phyloP scores from a whole-genome alignment of 2,113 vertebrate genomes.

The Bos javanicus region DNA sequence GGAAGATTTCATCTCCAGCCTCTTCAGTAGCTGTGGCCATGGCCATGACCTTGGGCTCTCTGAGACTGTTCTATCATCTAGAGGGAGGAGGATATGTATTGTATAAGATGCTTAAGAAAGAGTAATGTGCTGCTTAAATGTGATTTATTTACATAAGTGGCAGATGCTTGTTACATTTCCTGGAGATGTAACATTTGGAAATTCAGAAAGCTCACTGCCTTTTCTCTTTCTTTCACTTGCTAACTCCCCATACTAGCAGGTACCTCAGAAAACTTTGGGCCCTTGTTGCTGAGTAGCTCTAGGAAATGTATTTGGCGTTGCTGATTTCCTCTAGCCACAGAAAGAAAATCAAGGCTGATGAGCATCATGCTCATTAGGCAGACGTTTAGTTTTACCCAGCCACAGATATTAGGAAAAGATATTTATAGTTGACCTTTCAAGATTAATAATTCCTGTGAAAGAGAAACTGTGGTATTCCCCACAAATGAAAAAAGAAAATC shows the following conservation, averaged over 20 bases:
- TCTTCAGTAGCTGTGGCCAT: neutral
- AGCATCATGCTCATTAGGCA: conserved; percentile 64
- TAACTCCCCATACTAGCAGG: neutral
- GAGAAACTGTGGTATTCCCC: conserved; percentile 64
- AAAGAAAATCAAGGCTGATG: conserved; percentile 67
- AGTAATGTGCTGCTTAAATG: neutral
- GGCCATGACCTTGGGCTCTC: neutral
- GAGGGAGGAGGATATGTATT: neutral
- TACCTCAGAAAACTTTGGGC: neutral
- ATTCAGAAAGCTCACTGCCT: neutral
- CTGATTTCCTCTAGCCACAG: neutral
- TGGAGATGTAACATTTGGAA: neutral
- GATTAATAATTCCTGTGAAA: conserved; percentile 70
- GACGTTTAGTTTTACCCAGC: conserved; percentile 43
- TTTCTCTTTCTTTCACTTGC: neutral
- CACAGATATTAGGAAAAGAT: conserved; percentile 70
- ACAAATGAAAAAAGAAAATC: conserved; percentile 41
- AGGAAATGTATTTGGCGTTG: neutral
- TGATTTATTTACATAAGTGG: neutral
- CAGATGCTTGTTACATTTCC: neutral
- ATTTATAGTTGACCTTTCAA: conserved; percentile 83
- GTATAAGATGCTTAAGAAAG: neutral
- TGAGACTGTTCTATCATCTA: neutral
- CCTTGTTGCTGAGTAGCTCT: neutral
- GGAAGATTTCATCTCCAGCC: neutral